phyloP scores from a whole-genome alignment of 2,113 vertebrate genomes.

The Erythrolamprus reginae region DNA sequence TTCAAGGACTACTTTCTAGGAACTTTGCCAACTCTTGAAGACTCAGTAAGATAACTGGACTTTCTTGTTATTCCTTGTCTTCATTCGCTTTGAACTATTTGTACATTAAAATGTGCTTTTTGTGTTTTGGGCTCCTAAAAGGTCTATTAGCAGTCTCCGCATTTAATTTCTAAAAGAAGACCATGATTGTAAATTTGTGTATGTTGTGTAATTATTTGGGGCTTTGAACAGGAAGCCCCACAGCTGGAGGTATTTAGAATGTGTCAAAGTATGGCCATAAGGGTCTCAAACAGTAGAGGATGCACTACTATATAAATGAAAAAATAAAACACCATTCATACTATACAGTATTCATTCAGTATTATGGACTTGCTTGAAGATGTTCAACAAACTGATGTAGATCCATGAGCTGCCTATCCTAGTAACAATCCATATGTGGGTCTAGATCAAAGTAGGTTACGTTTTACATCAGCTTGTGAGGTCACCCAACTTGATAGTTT shows the following conservation, averaged over 20 bases:
- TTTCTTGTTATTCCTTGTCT: too few relatives aligned
- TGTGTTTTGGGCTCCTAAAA: too few relatives aligned
- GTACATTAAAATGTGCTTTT: too few relatives aligned
- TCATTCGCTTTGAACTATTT: too few relatives aligned
- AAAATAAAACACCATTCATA: neutral
- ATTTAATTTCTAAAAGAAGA: too few relatives aligned
- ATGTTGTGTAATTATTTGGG: too few relatives aligned
- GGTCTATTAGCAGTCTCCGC: too few relatives aligned
- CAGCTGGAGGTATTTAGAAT: neutral
- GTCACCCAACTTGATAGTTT: neutral
- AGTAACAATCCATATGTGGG: neutral
- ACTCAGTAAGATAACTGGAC: too few relatives aligned
- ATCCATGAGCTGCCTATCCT: neutral
- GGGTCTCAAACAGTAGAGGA: neutral
- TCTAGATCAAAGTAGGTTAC: neutral
- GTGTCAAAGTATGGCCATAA: neutral
- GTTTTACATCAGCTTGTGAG: neutral
- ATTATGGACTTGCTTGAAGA: neutral
- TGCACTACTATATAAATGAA: neutral
- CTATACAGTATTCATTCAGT: neutral
- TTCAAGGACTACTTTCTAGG: too few relatives aligned
- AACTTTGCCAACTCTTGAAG: too few relatives aligned
- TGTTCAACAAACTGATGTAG: neutral
- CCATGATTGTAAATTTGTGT: too few relatives aligned
- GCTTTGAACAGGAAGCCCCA: neutral